These are phyloP conservation scores for Microctonus aethiopoides DNA, from an alignment of 2,888 invertebrate genomes.

Conservation along the genomic window DNA sequence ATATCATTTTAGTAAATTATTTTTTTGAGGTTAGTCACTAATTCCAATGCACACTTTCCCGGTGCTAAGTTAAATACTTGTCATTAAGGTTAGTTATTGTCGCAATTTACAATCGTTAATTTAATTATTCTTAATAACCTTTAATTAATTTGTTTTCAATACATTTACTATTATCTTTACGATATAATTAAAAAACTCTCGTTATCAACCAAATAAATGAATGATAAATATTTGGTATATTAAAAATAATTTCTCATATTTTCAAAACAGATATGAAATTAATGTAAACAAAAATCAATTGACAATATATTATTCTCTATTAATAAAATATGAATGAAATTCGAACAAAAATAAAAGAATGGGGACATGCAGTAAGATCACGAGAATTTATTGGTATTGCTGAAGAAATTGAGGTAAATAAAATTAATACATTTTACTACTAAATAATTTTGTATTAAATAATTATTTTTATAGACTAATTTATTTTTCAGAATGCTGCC, in stretches of 20 bases:
- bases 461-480: background rate
- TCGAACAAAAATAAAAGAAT: conserved; percentile 23
- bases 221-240: too few relatives aligned
- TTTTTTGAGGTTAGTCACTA: background rate
- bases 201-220: background rate
- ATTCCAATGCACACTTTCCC: background rate
- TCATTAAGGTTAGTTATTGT: background rate
- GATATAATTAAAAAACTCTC: background rate
- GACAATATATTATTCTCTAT: background rate
- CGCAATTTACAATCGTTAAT: background rate
- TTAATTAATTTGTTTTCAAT: background rate
- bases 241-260: background rate
- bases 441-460: background rate
- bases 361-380: conserved; percentile 23
- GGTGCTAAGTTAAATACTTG: too few relatives aligned
- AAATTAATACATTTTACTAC: background rate
- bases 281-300: background rate
- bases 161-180: background rate
- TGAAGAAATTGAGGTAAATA: conserved; percentile 33
- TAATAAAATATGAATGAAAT: conserved; percentile 23
- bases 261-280: background rate
- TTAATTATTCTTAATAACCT: too few relatives aligned
- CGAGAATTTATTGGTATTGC: conserved; percentile 14
- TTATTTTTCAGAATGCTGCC: background rate
- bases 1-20: background rate